These are phyloP conservation scores for Phragmatobia fuliginosa DNA, from an alignment of 2,888 invertebrate genomes.

Conservation along the genomic window DNA sequence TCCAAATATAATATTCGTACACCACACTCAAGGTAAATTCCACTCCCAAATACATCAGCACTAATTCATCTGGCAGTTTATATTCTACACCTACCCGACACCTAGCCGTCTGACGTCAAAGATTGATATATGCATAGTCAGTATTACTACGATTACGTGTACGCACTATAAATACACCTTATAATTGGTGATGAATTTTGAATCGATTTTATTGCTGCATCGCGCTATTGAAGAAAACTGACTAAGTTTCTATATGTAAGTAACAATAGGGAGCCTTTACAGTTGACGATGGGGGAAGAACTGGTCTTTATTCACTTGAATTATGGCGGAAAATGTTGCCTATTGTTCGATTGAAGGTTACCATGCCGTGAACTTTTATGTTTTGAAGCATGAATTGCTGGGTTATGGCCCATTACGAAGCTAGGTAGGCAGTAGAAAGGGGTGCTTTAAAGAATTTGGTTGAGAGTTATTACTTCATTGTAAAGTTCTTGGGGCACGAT, in stretches of 20 bases:
- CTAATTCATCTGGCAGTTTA: neutral
- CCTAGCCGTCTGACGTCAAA: constrained; percentile 1
- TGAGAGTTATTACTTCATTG: too few species aligned
- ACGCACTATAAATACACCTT: neutral
- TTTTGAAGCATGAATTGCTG: neutral
- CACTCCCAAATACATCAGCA: neutral
- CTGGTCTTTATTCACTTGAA: neutral
- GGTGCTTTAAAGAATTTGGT: too few species aligned
- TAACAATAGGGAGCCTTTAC: neutral
- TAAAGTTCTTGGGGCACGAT: too few species aligned
- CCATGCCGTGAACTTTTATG: neutral
- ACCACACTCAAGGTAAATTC: neutral
- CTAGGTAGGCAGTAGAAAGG: too few species aligned
- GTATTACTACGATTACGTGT: neutral
- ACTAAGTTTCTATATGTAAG: neutral
- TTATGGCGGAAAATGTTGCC: neutral
- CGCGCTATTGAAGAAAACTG: neutral
- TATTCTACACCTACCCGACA: neutral
- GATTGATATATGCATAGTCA: neutral
- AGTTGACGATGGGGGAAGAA: neutral
- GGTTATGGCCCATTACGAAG: neutral
- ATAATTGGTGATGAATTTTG: neutral
- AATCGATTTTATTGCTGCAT: neutral
- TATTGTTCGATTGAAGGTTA: constrained; percentile 1
- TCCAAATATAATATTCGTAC: neutral